Percentiles rank a stretch among this genome's conserved stretches.
Conservation (phyloP, 2,888 invertebrate genomes). For the Flabesymbios commensalis region DNA sequence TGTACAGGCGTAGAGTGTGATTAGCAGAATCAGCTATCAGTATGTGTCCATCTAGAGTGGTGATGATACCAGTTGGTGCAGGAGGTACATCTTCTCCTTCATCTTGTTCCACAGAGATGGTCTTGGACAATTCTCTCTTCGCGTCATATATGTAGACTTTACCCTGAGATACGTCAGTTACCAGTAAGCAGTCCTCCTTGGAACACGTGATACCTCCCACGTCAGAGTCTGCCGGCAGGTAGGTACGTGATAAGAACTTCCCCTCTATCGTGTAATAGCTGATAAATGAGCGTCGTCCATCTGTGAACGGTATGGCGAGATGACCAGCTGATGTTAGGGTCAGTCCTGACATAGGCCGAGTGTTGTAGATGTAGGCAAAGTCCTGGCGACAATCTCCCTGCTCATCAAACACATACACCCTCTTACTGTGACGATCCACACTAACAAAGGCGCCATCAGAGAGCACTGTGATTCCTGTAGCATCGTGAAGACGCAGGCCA, state of each 20-base stretch:
- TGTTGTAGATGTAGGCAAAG: background rate
- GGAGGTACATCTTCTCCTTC: background rate
- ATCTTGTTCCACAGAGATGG: background rate
- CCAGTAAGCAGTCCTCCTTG: too few species aligned
- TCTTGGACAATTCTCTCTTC: background rate
- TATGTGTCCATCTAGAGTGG: background rate
- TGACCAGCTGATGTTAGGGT: background rate
- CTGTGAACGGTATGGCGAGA: background rate
- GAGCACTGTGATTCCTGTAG: background rate
- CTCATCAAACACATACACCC: background rate
- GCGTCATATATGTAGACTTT: background rate
- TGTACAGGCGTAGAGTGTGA: slow-evolving; percentile 64
- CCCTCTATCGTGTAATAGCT: background rate
- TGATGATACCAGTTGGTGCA: background rate
- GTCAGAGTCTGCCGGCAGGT: background rate
- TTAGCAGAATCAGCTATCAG: slow-evolving; percentile 40
- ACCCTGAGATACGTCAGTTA: too few species aligned
- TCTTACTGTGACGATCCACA: background rate
- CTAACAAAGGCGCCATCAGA: background rate
- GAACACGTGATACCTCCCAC: background rate
- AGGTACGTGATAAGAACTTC: background rate
- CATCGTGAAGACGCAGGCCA: too few species aligned
- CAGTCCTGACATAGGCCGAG: background rate
- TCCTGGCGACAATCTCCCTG: background rate
- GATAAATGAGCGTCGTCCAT: background rate